Base-by-base conservation (phyloP, 2,797 vertebrate species). In the Falco cherrug region DNA sequence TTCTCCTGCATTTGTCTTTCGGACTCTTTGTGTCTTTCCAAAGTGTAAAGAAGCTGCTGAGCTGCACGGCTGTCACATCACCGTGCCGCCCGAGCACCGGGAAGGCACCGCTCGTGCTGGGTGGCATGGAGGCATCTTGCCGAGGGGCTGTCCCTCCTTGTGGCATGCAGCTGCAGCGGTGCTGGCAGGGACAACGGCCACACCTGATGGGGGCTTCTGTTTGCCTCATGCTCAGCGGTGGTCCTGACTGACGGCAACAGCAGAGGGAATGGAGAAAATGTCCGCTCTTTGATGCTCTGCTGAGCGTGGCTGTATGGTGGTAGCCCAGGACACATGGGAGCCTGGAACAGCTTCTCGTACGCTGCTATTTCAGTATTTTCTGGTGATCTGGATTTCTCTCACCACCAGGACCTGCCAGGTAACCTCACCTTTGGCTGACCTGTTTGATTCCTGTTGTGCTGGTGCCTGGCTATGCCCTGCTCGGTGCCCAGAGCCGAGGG, bases 51-150 rank as follows among this genome's bases (percentile, higher is more conserved):
- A 64, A 59, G 57, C 56, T 20, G 16, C 69, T 5, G 1, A 15
- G 90, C 80, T n/a, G 45, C 4, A 10, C 7, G 37, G 91, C 86
- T 70, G 64, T 10, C 2, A 9, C 43, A 45, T 45, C 43, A 18
- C 43, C 17, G 2, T 2, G 11, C 33, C 16, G 10, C 68, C 74
- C 0, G 1, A 37, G 71, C 78, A 1, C 0, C 3, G 70, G 7
- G 60, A 39, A 45, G 63, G 71, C 64, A 29, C 24, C 0, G 1
- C 70, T 59, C 13, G 5, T 45, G 1, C 16, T 3, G 11, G 60
- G 43, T 43, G 12, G 43, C 4, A 0, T 0, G 2, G 57, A 41
- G 53, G 5, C 13, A 6, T 45, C 84, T 63, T 17, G 39, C 11
- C 1, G 9, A 10, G 26, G 48, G 57, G 48, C 82, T 5, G n/a